Conservation (phyloP, 2,888 invertebrate species). For the Epinotia nisella region DNA sequence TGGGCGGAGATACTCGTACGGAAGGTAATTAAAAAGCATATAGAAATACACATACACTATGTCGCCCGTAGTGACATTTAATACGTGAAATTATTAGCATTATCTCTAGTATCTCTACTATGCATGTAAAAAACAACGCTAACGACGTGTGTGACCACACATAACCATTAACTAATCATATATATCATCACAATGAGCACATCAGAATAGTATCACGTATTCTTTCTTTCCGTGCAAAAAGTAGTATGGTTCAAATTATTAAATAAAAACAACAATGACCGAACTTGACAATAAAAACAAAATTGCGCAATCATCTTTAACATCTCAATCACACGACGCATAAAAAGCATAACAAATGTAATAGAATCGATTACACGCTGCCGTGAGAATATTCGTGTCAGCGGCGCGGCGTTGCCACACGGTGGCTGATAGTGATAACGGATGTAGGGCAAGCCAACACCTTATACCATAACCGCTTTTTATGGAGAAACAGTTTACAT, state of each 20-base stretch:
- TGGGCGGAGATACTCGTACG: too few relatives aligned
- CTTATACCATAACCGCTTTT: constrained; percentile 39
- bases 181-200: background rate
- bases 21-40: too few relatives aligned
- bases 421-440: constrained; percentile 61
- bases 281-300: constrained; percentile 46
- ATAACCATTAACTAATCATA: background rate
- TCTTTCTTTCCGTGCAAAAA: background rate
- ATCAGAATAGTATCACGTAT: background rate
- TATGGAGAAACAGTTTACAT: constrained; percentile 40
- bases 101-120: too few relatives aligned
- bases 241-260: constrained; percentile 4
- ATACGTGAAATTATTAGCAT: too few relatives aligned
- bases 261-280: constrained; percentile 26
- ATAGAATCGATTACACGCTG: constrained; percentile 58
- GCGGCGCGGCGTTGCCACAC: constrained; percentile 60
- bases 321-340: constrained; percentile 43
- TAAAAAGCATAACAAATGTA: constrained; percentile 60
- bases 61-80: too few relatives aligned
- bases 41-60: too few relatives aligned
- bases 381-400: constrained; percentile 67
- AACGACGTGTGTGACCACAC: background rate
- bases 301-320: constrained; percentile 39
- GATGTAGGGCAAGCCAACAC: constrained; percentile 55
- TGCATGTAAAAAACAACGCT: background rate